Evolutionary conservation across 37 sponge, comb jelly and placozoan genomes (phyloP), one percentile per base, ranked within the genome.

Genomic region (Theonella swinhoei): DNA sequence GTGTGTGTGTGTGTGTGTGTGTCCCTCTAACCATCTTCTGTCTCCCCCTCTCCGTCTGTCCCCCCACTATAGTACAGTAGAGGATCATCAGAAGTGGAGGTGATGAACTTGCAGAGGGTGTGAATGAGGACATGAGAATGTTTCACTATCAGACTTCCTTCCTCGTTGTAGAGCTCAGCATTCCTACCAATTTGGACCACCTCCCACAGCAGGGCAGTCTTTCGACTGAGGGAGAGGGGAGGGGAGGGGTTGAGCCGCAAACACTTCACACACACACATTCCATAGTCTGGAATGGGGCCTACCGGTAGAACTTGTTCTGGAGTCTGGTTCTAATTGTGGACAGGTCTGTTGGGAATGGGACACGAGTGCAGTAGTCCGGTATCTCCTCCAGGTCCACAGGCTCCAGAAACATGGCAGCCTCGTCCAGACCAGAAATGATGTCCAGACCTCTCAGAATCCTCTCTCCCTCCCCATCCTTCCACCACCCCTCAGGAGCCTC

Each of bases 181-280:
- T 93, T 93, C n/a, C 84, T 77, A 9, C 38, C 42, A 35, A 93
- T 20, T 36, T 75, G 67, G 33, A 78, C 35, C 33, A 89, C 88
- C 73, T 93, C 94, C 94, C 94, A 93, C 40, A 90, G 38, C 38
- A 93, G 41, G 20, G 94, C 87, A 31, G 42, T 42, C 81, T 90
- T 90, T 1, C 94, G 69, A 34, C 94, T 93, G 42, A 0, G 39
- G 1, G 70, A 34, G 70, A 58, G 60, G 60, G 19, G 60, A 58
- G 60, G 60, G 60, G 60, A n/a, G n/a, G n/a, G n/a, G n/a, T n/a
- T n/a, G n/a, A n/a, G n/a, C n/a, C n/a, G n/a, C n/a, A n/a, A n/a
- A n/a, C n/a, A n/a, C 8, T 63, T 63, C 7, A 28, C 26, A 32
- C 14, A 72, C 38, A 72, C 74, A 72, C 38, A 19, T 35, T 37